Conservation (phyloP, 2,797 vertebrate genomes). For the Anguilla anguilla region DNA sequence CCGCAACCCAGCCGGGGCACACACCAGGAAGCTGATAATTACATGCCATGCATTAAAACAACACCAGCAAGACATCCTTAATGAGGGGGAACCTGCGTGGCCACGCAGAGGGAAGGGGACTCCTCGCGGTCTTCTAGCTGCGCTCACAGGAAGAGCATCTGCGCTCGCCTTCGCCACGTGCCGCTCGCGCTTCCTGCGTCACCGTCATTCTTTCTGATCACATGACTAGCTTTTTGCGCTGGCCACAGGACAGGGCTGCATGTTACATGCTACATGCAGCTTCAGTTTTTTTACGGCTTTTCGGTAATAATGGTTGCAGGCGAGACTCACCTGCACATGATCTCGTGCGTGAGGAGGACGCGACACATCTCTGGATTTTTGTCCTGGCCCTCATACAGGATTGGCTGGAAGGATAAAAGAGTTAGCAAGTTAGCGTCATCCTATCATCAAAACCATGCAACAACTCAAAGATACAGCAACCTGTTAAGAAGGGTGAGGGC, state of each 20-base stretch:
- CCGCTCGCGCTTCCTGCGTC: neutral
- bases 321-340: conserved; percentile 84
- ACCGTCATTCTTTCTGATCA: neutral
- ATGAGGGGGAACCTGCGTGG: conserved; percentile 19
- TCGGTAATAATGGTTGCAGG: neutral
- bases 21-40: conserved; percentile 36
- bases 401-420: conserved; percentile 66
- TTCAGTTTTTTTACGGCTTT: neutral
- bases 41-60: conserved; percentile 30
- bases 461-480: neutral
- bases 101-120: neutral
- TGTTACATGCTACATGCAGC: neutral
- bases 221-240: neutral
- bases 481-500: neutral
- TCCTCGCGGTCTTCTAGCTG: neutral
- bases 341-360: conserved; percentile 85
- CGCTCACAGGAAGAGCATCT: neutral
- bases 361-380: conserved; percentile 86
- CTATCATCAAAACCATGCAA: neutral
- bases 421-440: neutral
- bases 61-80: conserved; percentile 29
- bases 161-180: neutral
- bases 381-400: conserved; percentile 84
- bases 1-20: neutral
- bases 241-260: neutral